phyloP scores from a whole-genome alignment of 2,888 invertebrate genomes.

The Lasioglossum leucozonium region DNA sequence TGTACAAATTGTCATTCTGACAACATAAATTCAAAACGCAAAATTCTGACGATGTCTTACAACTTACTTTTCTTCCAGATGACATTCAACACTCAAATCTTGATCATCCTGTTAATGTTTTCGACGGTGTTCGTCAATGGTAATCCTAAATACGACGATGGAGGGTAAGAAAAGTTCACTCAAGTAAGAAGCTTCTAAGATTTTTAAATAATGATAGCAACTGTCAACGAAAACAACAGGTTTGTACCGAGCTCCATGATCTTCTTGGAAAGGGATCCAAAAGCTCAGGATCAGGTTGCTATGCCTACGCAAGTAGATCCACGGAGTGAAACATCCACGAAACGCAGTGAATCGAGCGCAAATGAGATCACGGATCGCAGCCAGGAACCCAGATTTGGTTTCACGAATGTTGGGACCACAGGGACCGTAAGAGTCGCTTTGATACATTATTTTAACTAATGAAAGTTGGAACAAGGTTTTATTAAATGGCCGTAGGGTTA shows the following conservation, averaged over 20 bases:
- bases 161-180: slow-evolving; percentile 74
- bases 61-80: slow-evolving; percentile 61
- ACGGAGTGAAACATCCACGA: slow-evolving; percentile 69
- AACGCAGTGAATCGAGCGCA: slow-evolving; percentile 64
- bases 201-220: background rate
- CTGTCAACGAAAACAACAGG: slow-evolving; percentile 66
- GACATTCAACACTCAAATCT: slow-evolving; percentile 42
- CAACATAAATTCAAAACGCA: no score
- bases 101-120: slow-evolving; percentile 31
- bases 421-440: slow-evolving; percentile 77
- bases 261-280: slow-evolving; percentile 77
- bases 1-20: no score
- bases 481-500: slow-evolving; percentile 72
- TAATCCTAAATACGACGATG: slow-evolving; percentile 79
- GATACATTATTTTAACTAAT: background rate
- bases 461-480: background rate
- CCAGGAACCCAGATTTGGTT: slow-evolving; percentile 84
- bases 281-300: slow-evolving; percentile 79
- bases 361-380: slow-evolving; percentile 76
- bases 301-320: slow-evolving; percentile 73
- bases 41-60: background rate
- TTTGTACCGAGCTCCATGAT: slow-evolving; percentile 85
- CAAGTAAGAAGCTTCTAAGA: no score
- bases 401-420: slow-evolving; percentile 81
- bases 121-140: slow-evolving; percentile 64